Evolutionary conservation across 1,140 invertebrate species (phyloP).

Genomic region (Papilio polyxenes): DNA sequence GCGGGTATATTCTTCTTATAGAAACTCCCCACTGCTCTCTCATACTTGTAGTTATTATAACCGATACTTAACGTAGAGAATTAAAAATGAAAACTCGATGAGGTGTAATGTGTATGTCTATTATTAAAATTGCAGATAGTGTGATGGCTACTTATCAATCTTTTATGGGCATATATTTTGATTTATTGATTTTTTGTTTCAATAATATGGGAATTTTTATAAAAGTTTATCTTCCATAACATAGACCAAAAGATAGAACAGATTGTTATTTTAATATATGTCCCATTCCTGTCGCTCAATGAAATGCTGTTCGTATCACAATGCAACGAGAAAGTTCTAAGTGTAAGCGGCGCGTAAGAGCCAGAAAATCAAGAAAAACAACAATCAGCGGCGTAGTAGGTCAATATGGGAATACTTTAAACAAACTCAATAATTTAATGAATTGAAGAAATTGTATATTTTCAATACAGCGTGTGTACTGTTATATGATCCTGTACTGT

Average conservation of each 20-base stretch:
- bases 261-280: too few species aligned
- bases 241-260: too few species aligned
- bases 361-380: background rate
- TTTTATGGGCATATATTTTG: too few species aligned
- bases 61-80: background rate
- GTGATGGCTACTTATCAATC: background rate
- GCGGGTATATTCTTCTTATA: slow-evolving; percentile 10
- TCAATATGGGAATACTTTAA: background rate
- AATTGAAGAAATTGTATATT: background rate
- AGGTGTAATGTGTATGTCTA: background rate
- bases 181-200: too few species aligned
- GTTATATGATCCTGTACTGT: background rate
- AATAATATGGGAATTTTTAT: too few species aligned
- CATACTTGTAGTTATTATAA: background rate
- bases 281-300: background rate
- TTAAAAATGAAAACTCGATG: background rate
- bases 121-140: background rate
- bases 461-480: background rate
- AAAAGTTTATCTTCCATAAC: background rate
- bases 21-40: background rate
- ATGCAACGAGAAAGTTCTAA: slow-evolving; percentile 1
- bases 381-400: background rate
- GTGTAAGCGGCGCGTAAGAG: background rate
- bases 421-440: background rate
- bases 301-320: background rate